A percentile compares a stretch with the other conserved stretches of the same genome.
Conservation (phyloP, 2,113 vertebrate genomes). For the Mesoclemmys tuberculata region DNA sequence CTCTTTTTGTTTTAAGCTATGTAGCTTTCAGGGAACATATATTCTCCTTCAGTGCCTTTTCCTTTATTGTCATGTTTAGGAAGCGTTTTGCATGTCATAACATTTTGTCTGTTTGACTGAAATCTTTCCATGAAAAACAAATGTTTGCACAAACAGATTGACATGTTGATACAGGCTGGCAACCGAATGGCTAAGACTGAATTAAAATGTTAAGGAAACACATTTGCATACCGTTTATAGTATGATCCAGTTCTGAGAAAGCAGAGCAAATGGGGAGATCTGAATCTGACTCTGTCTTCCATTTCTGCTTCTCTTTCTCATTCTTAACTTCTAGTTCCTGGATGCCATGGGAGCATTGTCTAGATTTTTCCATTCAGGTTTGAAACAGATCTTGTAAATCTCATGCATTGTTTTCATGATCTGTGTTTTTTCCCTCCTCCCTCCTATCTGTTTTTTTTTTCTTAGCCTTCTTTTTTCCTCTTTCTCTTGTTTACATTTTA, state of each 20-base stretch:
- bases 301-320: slow-evolving; percentile 43
- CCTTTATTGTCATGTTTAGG: slow-evolving; percentile 60
- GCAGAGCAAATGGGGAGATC: slow-evolving; percentile 55
- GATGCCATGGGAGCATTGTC: slow-evolving; percentile 68
- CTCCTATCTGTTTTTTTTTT: slow-evolving; percentile 1
- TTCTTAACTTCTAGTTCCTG: slow-evolving; percentile 49
- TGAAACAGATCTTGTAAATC: slow-evolving; percentile 55
- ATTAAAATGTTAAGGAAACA: slow-evolving; percentile 81
- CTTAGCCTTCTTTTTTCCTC: not conserved
- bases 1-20: slow-evolving; percentile 50
- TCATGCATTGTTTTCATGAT: not conserved
- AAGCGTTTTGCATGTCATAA: slow-evolving; percentile 74
- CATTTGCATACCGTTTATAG: slow-evolving; percentile 79
- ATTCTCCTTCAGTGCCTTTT: slow-evolving; percentile 63
- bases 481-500: slow-evolving; percentile 46
- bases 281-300: slow-evolving; percentile 63
- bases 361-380: slow-evolving; percentile 69
- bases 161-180: slow-evolving; percentile 79
- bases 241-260: slow-evolving; percentile 25
- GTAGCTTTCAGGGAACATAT: slow-evolving; percentile 58
- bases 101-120: slow-evolving; percentile 79
- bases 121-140: slow-evolving; percentile 72
- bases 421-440: not conserved
- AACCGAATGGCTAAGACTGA: slow-evolving; percentile 67
- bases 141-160: slow-evolving; percentile 76